Base-by-base conservation (phyloP, 2,888 invertebrate species). In the Cistogaster globosa region DNA sequence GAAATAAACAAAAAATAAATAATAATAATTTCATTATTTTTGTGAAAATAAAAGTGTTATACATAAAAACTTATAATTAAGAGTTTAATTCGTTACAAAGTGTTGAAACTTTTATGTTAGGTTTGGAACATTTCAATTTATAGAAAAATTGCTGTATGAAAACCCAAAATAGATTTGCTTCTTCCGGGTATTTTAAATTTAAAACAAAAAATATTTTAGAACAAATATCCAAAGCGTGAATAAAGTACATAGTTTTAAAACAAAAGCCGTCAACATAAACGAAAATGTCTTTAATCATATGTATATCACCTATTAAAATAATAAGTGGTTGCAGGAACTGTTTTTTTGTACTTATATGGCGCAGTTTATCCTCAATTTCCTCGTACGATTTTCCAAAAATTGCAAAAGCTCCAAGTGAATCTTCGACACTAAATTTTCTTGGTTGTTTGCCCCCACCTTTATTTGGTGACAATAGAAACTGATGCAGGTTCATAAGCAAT, bases 261-360 rank as follows among this genome's bases (percentile, higher is more conserved):
- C 57, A 57, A 55, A 69, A 5, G 22, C 58, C 45, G 26, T 58
- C 58, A 71, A 71, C 71, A 57, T 69, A 69, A 69, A 69, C 55
- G 26, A 69, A n/a, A 57, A 57, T 69, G 3, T 57, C 42, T 26
- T 42, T 69, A 42, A 69, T 69, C 8, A 36, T 69, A 42, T 69
- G 38, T 57, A 53, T 68, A 38, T 68, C 55, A 32, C 53, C 36
- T 18, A 68, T 55, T 36, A 68, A 18, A 55, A 68, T 36, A 55
- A 26, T 26, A 26, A 26, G 20, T 8, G 55, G 68, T 55, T 68
- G 68, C 16, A 68, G 38, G 22, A 68, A 68, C n/a, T 36, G 53
- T 38, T 55, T 68, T 53, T 12, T 55, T 20, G 38, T 32, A 38
- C 26, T 67, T 4, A 48, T 67, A 11, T 67, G 65, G n/a, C 65